A percentile compares a stretch with the other conserved stretches of the same genome.
These are phyloP conservation scores for Gorsachius goisagi DNA, from an alignment of 2,113 vertebrate species.

Conservation along the genomic window DNA sequence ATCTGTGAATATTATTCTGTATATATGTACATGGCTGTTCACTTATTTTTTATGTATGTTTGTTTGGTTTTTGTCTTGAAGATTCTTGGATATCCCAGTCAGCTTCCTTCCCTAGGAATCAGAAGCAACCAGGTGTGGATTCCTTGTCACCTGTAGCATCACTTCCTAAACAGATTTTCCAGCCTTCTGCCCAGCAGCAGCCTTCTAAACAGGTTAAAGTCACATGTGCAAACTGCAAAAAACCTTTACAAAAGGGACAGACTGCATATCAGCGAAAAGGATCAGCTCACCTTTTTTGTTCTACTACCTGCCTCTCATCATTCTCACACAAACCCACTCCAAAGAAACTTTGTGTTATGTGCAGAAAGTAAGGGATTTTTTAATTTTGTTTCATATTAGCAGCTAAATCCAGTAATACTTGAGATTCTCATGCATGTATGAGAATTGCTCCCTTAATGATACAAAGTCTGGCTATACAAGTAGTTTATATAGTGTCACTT, in stretches of 20 bases:
- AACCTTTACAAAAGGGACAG: conserved; percentile 96
- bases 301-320: conserved; percentile 93
- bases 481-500: neutral
- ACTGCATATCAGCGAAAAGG: conserved; percentile 98
- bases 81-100: conserved; percentile 98
- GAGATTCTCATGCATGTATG: neutral
- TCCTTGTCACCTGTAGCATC: conserved; percentile 90
- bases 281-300: conserved; percentile 96
- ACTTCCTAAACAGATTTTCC: conserved; percentile 90
- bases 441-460: neutral
- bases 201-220: conserved; percentile 94
- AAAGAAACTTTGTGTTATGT: conserved; percentile 99
- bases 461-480: neutral
- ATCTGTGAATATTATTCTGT: neutral
- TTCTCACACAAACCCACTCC: conserved; percentile 97
- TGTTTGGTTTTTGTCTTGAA: conserved; percentile 67
- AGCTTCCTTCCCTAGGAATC: conserved; percentile 94
- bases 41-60: neutral
- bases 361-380: conserved; percentile 89
- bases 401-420: neutral
- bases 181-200: conserved; percentile 84
- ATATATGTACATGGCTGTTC: neutral
- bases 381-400: neutral
- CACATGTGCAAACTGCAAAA: conserved; percentile 97
- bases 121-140: conserved; percentile 93